Evolutionary conservation across 2,797 vertebrate genomes (phyloP).

Genomic region (Neomorphus geoffroyi): DNA sequence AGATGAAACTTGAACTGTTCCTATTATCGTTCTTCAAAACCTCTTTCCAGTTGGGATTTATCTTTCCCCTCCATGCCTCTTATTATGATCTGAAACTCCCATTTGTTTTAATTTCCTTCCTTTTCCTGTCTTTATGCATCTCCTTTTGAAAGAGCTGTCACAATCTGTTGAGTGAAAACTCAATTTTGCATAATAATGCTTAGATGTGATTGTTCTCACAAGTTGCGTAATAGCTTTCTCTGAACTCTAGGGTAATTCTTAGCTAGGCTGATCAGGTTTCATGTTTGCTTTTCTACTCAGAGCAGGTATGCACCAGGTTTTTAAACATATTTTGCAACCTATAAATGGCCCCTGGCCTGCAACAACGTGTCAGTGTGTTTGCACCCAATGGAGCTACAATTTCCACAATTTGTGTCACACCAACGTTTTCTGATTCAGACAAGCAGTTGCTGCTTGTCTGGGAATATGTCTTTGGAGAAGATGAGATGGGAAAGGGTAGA

Average conservation of each 20-base stretch:
- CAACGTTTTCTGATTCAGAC: background rate
- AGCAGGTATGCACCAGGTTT: background rate
- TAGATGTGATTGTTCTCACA: background rate
- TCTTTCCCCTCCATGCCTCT: background rate
- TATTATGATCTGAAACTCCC: background rate
- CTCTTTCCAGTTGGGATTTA: background rate
- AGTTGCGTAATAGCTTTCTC: background rate
- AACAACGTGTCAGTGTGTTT: accelerated
- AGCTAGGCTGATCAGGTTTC: background rate
- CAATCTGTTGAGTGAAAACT: background rate
- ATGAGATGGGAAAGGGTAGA: background rate
- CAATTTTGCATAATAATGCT: background rate
- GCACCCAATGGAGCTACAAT: background rate
- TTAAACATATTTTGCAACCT: background rate
- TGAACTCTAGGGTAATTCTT: background rate
- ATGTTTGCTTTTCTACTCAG: background rate
- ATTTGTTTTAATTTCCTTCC: slow-evolving; percentile 22
- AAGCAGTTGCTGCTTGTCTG: background rate
- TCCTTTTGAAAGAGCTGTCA: background rate
- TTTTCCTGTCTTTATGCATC: background rate
- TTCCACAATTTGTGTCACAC: background rate
- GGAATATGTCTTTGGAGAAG: background rate
- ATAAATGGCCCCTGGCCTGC: background rate
- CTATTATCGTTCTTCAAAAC: background rate
- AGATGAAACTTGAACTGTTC: background rate